phyloP scores from a whole-genome alignment of 2,888 invertebrate species.

The Sminthurides aquaticus region DNA sequence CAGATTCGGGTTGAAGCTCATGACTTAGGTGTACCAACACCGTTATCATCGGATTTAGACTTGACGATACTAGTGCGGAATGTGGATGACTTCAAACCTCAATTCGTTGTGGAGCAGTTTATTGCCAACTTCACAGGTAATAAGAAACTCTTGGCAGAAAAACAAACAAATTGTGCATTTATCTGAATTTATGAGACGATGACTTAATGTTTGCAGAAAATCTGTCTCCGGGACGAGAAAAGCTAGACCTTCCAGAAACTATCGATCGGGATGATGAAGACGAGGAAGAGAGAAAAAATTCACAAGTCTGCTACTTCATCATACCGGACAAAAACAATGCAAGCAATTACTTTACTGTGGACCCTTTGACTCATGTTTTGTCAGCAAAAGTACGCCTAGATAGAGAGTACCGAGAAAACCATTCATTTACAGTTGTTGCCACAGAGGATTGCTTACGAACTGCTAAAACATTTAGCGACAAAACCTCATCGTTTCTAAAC shows the following conservation, averaged over 20 bases:
- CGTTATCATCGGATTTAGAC: slow-evolving; percentile 78
- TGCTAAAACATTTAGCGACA: slow-evolving; percentile 28
- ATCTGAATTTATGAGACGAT: neutral
- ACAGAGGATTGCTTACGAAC: slow-evolving; percentile 64
- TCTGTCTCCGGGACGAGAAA: slow-evolving; percentile 56
- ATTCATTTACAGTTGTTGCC: slow-evolving; percentile 67
- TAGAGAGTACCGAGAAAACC: slow-evolving; percentile 61
- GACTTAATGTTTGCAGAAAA: slow-evolving; percentile 51
- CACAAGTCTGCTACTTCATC: slow-evolving; percentile 86
- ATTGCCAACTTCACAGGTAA: slow-evolving; percentile 64
- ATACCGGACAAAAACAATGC: slow-evolving; percentile 66
- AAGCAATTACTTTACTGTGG: slow-evolving; percentile 61
- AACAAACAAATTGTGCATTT: neutral
- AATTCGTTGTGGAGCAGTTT: slow-evolving; percentile 67
- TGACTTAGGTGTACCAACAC: slow-evolving; percentile 78
- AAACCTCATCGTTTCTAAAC: slow-evolving; percentile 52
- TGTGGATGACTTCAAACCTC: slow-evolving; percentile 80
- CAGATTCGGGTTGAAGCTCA: slow-evolving; percentile 84
- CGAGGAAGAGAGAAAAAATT: slow-evolving; percentile 64
- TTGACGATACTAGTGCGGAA: slow-evolving; percentile 78
- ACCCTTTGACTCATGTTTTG: slow-evolving; percentile 63
- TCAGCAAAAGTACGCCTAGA: slow-evolving; percentile 59
- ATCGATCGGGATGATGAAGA: slow-evolving; percentile 79
- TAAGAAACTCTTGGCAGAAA: neutral
- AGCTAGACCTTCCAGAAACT: slow-evolving; percentile 65